Conservation (phyloP, 2,888 invertebrate species). For the Yponomeuta plumbellus region DNA sequence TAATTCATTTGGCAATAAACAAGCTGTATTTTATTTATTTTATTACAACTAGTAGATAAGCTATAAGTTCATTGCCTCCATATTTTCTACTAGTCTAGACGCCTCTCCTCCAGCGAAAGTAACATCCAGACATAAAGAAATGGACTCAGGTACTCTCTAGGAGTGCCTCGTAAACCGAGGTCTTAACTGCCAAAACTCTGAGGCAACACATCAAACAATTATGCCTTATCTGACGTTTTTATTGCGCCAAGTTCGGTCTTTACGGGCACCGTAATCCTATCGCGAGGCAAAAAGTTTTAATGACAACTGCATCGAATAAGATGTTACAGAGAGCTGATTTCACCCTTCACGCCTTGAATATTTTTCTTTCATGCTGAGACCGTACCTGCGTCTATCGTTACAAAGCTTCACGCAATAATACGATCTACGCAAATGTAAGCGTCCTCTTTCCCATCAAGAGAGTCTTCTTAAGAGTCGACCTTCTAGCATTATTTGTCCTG, state of each 20-base stretch:
- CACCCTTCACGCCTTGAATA: too few relatives aligned
- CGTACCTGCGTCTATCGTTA: too few relatives aligned
- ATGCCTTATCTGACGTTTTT: neutral
- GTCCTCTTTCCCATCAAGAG: neutral
- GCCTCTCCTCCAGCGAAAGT: too few relatives aligned
- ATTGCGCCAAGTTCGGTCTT: neutral
- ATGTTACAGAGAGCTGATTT: neutral
- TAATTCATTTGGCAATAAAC: too few relatives aligned
- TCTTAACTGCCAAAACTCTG: neutral
- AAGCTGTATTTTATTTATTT: too few relatives aligned
- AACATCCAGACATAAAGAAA: too few relatives aligned
- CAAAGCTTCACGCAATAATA: too few relatives aligned
- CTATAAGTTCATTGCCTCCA: too few relatives aligned
- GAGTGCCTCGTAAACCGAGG: neutral
- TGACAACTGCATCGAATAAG: neutral
- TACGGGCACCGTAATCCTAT: neutral
- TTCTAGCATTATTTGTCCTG: neutral
- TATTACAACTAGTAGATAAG: too few relatives aligned
- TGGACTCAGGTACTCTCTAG: neutral
- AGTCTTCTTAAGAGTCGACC: neutral
- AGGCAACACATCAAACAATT: neutral
- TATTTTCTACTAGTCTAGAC: too few relatives aligned
- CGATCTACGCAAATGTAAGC: too few relatives aligned
- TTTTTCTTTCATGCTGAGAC: too few relatives aligned
- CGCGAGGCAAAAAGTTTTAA: neutral